Percentiles rank a stretch among this genome's conserved stretches.
Conservation (phyloP, 2,113 vertebrate genomes). For the Cololabis saira region DNA sequence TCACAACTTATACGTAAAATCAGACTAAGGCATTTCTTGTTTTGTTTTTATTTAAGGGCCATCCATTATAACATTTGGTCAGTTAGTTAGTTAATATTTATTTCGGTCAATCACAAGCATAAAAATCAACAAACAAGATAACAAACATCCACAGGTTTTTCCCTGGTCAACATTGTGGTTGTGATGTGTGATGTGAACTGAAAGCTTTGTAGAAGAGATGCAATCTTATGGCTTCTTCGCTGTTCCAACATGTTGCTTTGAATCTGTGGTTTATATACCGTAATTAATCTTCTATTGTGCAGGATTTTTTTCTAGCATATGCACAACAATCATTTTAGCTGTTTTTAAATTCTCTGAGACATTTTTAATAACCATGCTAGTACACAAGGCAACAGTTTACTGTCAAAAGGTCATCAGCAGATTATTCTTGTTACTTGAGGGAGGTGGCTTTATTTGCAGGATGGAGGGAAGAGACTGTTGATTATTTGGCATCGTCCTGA, state of each 20-base stretch:
- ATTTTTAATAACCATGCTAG: conserved; percentile 21
- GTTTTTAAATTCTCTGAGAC: not conserved
- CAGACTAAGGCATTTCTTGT: not conserved
- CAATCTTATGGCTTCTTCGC: conserved; percentile 33
- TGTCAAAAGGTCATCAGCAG: conserved; percentile 66
- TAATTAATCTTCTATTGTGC: not conserved
- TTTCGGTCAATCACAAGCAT: too few species aligned
- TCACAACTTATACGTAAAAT: conserved; percentile 20
- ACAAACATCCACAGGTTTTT: too few species aligned
- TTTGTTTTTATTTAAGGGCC: too few species aligned
- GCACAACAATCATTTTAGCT: not conserved
- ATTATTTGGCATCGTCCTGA: not conserved
- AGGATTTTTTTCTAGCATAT: not conserved
- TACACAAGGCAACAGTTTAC: conserved; percentile 37
- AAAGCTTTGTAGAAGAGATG: too few species aligned
- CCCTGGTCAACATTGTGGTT: too few species aligned
- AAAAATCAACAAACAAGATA: too few species aligned
- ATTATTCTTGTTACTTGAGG: conserved; percentile 68
- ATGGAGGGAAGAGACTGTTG: conserved; percentile 1
- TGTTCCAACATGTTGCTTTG: conserved; percentile 50
- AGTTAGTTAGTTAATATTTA: too few species aligned
- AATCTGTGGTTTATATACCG: not conserved
- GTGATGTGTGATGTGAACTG: too few species aligned
- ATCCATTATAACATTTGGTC: too few species aligned
- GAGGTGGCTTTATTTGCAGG: conserved; percentile 26